These are phyloP conservation scores for Sinocyclocheilus rhinocerous DNA, from an alignment of 2,113 vertebrate genomes.

Conservation along the genomic window DNA sequence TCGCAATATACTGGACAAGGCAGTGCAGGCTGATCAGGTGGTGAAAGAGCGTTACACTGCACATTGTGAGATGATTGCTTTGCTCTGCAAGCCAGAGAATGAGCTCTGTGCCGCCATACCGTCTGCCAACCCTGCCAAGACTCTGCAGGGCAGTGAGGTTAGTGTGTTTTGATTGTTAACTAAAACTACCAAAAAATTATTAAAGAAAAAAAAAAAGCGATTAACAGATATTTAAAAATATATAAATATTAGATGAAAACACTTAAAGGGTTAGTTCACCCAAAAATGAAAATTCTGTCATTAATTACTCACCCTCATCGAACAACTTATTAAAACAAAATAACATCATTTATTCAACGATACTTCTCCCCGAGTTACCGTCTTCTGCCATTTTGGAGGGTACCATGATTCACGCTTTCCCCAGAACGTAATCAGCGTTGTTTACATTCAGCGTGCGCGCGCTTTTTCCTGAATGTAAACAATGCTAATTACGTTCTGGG, in stretches of 20 bases:
- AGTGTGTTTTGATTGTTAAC: constrained; percentile 36
- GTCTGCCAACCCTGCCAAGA: constrained; percentile 95
- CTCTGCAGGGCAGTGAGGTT: constrained; percentile 95
- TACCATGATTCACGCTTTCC: no score
- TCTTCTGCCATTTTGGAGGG: no score
- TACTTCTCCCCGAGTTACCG: no score
- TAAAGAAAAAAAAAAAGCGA: neutral
- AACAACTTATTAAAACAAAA: no score
- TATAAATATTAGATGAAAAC: neutral
- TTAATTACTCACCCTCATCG: no score
- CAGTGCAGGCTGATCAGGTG: constrained; percentile 89
- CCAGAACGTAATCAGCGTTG: no score
- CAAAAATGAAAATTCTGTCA: no score
- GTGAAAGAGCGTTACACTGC: constrained; percentile 89
- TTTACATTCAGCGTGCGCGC: no score
- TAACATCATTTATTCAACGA: no score
- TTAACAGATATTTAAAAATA: neutral
- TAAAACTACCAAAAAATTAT: neutral
- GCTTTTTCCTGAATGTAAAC: no score
- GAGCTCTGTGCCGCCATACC: constrained; percentile 92
- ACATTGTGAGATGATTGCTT: constrained; percentile 89
- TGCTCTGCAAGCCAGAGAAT: constrained; percentile 90
- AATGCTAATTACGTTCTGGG: no score
- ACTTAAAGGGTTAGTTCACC: no score
- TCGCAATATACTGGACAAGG: constrained; percentile 85